Percentiles rank a stretch among this genome's conserved stretches.
Conservation (phyloP, 2,797 vertebrate genomes). For the Aeoliscus strigatus region DNA sequence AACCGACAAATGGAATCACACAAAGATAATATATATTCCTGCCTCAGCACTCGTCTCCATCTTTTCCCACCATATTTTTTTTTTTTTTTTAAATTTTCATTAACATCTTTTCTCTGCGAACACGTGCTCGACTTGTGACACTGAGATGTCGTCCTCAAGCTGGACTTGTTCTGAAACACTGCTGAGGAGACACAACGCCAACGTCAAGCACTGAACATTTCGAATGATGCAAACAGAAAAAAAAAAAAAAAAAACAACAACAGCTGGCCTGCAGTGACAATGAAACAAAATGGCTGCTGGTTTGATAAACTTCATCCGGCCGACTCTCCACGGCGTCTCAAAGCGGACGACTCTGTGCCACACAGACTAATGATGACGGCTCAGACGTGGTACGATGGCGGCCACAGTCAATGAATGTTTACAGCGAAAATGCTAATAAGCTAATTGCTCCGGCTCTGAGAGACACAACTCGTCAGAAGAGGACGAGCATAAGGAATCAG, state of each 20-base stretch:
- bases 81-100: conserved; percentile 1
- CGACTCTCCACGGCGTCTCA: conserved; percentile 18
- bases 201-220: conserved; percentile 40
- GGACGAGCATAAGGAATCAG: conserved; percentile 51
- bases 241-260: conserved; percentile 36
- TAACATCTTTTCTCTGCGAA: conserved; percentile 27
- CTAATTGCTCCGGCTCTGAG: conserved; percentile 65
- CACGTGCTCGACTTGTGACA: conserved; percentile 35
- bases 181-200: conserved; percentile 19
- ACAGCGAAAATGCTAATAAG: conserved; percentile 76
- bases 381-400: conserved; percentile 57
- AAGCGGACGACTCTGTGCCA: conserved; percentile 53
- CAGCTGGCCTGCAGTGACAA: conserved; percentile 68
- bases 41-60: conserved; percentile 14
- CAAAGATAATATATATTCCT: conserved; percentile 30
- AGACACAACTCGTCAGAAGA: conserved; percentile 39
- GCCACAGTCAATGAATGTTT: conserved; percentile 75
- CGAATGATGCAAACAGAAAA: conserved; percentile 22
- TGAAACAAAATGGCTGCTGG: conserved; percentile 67
- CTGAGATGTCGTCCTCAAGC: conserved; percentile 15
- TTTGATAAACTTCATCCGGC: conserved; percentile 45
- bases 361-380: conserved; percentile 60
- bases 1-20: conserved; percentile 45
- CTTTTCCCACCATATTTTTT: conserved; percentile 1
- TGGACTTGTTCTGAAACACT: conserved; percentile 37